Evolutionary conservation across 2,797 vertebrate genomes (phyloP).

Genomic region (Premnoplex brunnescens): DNA sequence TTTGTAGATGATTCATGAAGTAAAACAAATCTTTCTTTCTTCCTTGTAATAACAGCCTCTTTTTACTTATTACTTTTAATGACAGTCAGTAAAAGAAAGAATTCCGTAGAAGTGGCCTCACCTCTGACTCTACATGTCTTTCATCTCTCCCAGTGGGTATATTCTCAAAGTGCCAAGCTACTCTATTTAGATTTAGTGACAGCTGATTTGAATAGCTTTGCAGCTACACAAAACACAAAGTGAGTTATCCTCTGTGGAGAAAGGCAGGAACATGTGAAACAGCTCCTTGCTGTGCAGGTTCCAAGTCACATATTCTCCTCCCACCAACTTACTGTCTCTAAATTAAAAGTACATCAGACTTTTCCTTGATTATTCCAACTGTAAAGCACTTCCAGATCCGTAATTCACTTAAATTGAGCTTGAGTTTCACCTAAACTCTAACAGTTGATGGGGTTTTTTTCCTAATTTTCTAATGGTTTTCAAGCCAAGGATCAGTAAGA

Average conservation of each 20-base stretch:
- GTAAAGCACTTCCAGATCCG: not conserved
- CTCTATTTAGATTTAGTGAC: not conserved
- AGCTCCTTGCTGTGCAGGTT: not conserved
- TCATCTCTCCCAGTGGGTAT: not conserved
- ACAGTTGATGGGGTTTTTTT: not conserved
- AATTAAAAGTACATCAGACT: not conserved
- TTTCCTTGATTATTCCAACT: not conserved
- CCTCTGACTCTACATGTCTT: not conserved
- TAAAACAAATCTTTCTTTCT: slow-evolving; percentile 2
- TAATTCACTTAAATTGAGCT: not conserved
- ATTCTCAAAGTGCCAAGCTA: not conserved
- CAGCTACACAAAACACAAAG: not conserved
- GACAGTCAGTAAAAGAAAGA: slow-evolving; percentile 2
- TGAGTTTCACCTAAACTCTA: not conserved
- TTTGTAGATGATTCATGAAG: slow-evolving; percentile 42
- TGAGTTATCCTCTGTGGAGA: not conserved
- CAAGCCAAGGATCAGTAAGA: not conserved
- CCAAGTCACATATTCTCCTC: not conserved
- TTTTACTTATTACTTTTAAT: not conserved
- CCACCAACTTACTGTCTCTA: not conserved
- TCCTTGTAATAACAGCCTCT: not conserved
- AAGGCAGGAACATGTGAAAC: not conserved
- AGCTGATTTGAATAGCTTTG: not conserved
- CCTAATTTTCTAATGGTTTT: not conserved
- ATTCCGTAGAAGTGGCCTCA: slow-evolving; percentile 6